Percentiles rank a stretch among this genome's conserved stretches.
Evolutionary conservation across 1,140 invertebrate species (phyloP).

Genomic region (Oscheius sp.): DNA sequence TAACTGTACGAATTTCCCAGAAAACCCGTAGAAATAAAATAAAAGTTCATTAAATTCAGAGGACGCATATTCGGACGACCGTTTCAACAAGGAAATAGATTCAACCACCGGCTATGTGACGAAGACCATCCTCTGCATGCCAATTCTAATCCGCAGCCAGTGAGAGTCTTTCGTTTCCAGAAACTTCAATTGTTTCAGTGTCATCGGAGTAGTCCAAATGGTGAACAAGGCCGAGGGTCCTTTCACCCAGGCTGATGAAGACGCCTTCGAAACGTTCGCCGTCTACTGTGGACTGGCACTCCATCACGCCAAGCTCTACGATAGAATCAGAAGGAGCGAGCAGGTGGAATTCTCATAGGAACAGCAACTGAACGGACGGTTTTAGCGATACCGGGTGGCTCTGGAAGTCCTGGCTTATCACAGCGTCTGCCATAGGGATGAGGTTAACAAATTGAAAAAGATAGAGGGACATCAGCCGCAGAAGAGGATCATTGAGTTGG

Average conservation of each 20-base stretch:
- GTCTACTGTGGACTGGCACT: constrained; percentile 80
- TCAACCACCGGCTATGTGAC: constrained; percentile 75
- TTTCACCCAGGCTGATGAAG: constrained; percentile 76
- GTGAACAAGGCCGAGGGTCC: constrained; percentile 74
- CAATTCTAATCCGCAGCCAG: constrained; percentile 73
- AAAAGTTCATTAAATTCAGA: constrained; percentile 42
- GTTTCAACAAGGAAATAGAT: constrained; percentile 82
- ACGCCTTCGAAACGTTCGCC: constrained; percentile 78
- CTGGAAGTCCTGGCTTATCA: constrained; percentile 80
- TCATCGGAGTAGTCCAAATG: constrained; percentile 83
- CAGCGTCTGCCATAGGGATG: constrained; percentile 73
- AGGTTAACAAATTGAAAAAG: constrained; percentile 67
- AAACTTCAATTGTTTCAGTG: constrained; percentile 57
- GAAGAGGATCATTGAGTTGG: constrained; percentile 57
- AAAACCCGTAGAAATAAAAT: too few relatives aligned
- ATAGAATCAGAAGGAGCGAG: constrained; percentile 77
- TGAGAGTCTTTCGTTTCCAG: constrained; percentile 42
- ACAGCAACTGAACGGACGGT: neutral
- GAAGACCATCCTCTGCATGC: constrained; percentile 78
- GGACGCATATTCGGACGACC: constrained; percentile 83
- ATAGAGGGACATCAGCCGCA: constrained; percentile 49
- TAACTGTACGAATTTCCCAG: too few relatives aligned
- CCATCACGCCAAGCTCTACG: constrained; percentile 79
- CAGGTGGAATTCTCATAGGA: constrained; percentile 62
- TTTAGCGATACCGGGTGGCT: constrained; percentile 74